Evolutionary conservation across 1,140 invertebrate genomes (phyloP), one percentile per base, ranked within the genome.

Genomic region (Cydia amplana): DNA sequence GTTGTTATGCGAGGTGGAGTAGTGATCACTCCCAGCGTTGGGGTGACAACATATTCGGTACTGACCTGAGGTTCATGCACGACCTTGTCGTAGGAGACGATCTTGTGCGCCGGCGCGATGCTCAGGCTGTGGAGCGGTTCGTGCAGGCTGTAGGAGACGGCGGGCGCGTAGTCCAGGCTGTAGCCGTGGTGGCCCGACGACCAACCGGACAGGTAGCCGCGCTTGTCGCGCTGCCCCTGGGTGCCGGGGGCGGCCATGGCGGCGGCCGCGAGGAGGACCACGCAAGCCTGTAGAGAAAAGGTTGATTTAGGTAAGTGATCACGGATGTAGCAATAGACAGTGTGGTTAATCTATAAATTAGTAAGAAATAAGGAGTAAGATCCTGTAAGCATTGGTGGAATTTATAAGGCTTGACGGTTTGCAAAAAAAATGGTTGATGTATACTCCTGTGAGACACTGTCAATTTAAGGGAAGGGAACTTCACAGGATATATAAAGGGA

Each of bases 181-280:
- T 40, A 10, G 36, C 49, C 20, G 72, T 72, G 72, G 40, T 67
- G 64, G 76, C 73, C 75, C 20, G 72, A 43, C 25, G 46, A 36
- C 64, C 40, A 20, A 20, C 80, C 83, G 74, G 75, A 78, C 60
- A 87, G 74, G 64, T 73, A 79, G 6, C 86, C 85, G 51, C 87
- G 85, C 75, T 87, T 88, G 74, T 89, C 85, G 43, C 86, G 85
- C 76, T 84, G 84, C 64, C 80, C 84, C 1, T 85, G 85, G 2
- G 84, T 86, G 74, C 80, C 84, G 1, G 87, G 85, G 4, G 84
- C 87, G 6, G 80, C 85, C 4, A 81, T 51, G 0, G 80, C 85
- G 3, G 73, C 80, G 0, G 83, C 85, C 7, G 82, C 85, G 12
- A 87, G 63, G 25, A 89, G 84, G 14, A 87, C 82, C 14, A 87